Evolutionary conservation across 2,888 invertebrate species (phyloP).

Genomic region (Clitarchus hookeri): DNA sequence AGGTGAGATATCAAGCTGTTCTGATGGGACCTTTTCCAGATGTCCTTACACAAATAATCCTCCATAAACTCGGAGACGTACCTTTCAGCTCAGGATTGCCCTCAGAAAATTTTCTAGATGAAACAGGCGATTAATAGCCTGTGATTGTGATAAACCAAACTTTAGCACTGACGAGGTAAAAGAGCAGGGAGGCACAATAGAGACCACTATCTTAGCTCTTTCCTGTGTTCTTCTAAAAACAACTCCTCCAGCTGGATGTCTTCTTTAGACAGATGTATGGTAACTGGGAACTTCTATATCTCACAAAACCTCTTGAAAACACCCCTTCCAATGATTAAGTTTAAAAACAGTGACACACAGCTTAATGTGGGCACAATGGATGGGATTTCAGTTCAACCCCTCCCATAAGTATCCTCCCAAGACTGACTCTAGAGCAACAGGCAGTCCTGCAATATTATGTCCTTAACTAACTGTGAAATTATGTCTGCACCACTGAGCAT

Average conservation of each 20-base stretch:
- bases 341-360: neutral
- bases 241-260: neutral
- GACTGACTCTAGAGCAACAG: neutral
- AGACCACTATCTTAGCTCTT: neutral
- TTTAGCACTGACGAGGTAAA: no score
- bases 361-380: neutral
- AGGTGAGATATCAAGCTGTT: neutral
- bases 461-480: neutral
- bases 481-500: neutral
- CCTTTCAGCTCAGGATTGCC: neutral
- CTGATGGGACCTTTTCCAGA: neutral
- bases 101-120: neutral
- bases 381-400: neutral
- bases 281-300: neutral
- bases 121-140: neutral
- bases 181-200: neutral
- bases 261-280: neutral
- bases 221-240: neutral
- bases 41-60: neutral
- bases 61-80: neutral
- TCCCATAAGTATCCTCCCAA: neutral
- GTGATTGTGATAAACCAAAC: neutral
- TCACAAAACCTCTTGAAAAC: neutral
- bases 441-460: neutral
- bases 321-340: neutral